Base-by-base conservation (phyloP, 35 echinoderm and acorn worm genomes). In the Stichopus chloronotus region DNA sequence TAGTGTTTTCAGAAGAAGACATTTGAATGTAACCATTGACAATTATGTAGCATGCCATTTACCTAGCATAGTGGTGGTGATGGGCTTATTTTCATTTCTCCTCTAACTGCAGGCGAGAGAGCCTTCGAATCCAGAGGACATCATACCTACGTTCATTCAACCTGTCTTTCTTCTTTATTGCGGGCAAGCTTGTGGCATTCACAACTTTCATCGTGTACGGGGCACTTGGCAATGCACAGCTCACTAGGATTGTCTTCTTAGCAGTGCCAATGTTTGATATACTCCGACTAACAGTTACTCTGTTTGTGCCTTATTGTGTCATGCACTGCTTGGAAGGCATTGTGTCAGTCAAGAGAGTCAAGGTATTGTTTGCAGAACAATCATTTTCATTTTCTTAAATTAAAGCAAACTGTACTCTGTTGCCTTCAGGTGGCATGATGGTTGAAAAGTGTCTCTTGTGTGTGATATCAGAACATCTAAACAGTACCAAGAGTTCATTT, bases 81-180 rank as follows among this genome's bases (percentile, higher is more conserved):
- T 1, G 21, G 30, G 16, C 10, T 11, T 55, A 12, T 55, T 13
- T 55, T 24, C 19, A 12, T 63, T 88, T 65, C 8, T 30, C 23
- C n/a, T 55, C 71, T 22, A 13, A 58, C 63, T 63, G 9, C 74
- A 91, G 90, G 58, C 69, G 90, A 17, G 90, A 91, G 53, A 91
- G 69, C 76, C 90, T 78, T 8, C 69, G 76, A 58, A 91, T 91
- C 55, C 90, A 91, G 22, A 43, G 69, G 72, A 91, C 90, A 10
- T 91, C 90, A 13, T 78, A 91, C 16, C 52, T 91, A n/a, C 69
- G 90, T 53, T 77, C 90, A 9, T 91, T 91, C 90, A 91, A 91
- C 90, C 19, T 91, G 25, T 91, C 90, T 20, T 91, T 91, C 43
- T 91, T 78, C 90, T 91, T 91, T 52, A 79, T 91, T 77, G 17